phyloP scores from a whole-genome alignment of 2,888 invertebrate genomes.

The Coelopa pilipes region DNA sequence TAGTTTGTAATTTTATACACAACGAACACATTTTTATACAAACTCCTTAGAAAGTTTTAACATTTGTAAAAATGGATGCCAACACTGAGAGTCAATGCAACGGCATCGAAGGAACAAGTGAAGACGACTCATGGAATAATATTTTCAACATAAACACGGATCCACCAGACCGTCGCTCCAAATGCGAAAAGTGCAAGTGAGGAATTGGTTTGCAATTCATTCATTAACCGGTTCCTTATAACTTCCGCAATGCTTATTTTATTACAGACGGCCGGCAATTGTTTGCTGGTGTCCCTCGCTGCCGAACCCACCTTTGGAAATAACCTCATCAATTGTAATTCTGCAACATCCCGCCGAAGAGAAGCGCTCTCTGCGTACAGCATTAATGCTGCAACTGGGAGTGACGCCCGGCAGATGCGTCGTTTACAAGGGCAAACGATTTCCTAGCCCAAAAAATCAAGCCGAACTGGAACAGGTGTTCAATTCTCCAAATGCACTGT shows the following conservation, averaged over 20 bases:
- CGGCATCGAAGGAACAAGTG: slow-evolving; percentile 18
- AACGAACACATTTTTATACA: slow-evolving; percentile 11
- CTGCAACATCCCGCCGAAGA: slow-evolving; percentile 95
- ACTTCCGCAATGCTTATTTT: background rate
- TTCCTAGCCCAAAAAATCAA: slow-evolving; percentile 73
- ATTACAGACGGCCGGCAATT: slow-evolving; percentile 77
- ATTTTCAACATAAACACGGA: slow-evolving; percentile 80
- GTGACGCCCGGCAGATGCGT: slow-evolving; percentile 80
- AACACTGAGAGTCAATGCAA: background rate
- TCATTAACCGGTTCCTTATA: background rate
- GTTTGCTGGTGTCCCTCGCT: slow-evolving; percentile 94
- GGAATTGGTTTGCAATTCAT: slow-evolving; percentile 50
- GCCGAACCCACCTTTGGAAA: slow-evolving; percentile 76
- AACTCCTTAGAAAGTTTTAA: background rate
- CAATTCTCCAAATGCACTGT: slow-evolving; percentile 72
- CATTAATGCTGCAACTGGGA: slow-evolving; percentile 86
- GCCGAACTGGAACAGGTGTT: slow-evolving; percentile 75
- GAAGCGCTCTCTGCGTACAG: slow-evolving; percentile 87
- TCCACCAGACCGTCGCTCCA: slow-evolving; percentile 76
- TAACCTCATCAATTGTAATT: slow-evolving; percentile 79
- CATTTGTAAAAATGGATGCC: slow-evolving; percentile 2
- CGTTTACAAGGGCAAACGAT: slow-evolving; percentile 78
- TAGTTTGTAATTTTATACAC: too few species aligned
- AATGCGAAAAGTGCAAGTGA: slow-evolving; percentile 81
- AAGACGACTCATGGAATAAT: slow-evolving; percentile 74